phyloP scores from a whole-genome alignment of 2,113 vertebrate genomes.

The Pterophyllum scalare region DNA sequence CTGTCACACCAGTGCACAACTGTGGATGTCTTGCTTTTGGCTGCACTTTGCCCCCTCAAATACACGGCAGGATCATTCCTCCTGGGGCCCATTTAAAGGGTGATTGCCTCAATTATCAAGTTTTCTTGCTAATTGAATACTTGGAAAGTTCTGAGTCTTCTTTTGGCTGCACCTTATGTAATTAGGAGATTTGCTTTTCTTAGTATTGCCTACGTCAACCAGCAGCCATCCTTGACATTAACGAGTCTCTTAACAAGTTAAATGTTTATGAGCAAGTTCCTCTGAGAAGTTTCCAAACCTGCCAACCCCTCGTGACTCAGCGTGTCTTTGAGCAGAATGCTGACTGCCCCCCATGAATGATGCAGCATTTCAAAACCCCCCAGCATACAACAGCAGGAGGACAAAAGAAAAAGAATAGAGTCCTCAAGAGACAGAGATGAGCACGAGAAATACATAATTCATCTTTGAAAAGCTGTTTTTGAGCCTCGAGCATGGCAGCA shows the following conservation, averaged over 20 bases:
- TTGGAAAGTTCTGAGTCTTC: neutral
- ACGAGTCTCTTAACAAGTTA: neutral
- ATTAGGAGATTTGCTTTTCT: conserved; percentile 29
- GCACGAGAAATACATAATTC: conserved; percentile 35
- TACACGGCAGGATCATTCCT: neutral
- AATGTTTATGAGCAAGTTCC: conserved; percentile 4
- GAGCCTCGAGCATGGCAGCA: neutral
- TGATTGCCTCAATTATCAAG: neutral
- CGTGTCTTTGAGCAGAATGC: conserved; percentile 2
- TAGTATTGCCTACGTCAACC: neutral
- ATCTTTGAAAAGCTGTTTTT: conserved; percentile 20
- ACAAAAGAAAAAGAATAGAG: neutral
- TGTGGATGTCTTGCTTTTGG: neutral
- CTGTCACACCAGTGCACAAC: neutral
- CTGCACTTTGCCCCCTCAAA: neutral
- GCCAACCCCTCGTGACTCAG: neutral
- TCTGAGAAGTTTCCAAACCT: conserved; percentile 5
- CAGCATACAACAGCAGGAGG: neutral
- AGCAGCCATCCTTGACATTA: conserved; percentile 5
- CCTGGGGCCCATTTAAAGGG: neutral
- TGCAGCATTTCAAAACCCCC: conserved; percentile 8
- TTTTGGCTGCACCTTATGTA: conserved; percentile 4
- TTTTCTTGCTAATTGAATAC: neutral
- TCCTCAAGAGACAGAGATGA: conserved; percentile 4
- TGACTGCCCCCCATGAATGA: conserved; percentile 21